A percentile compares a stretch with the other conserved stretches of the same genome.
Conservation (phyloP, 35 echinoderm and acorn worm species). For the Diadema setosum region DNA sequence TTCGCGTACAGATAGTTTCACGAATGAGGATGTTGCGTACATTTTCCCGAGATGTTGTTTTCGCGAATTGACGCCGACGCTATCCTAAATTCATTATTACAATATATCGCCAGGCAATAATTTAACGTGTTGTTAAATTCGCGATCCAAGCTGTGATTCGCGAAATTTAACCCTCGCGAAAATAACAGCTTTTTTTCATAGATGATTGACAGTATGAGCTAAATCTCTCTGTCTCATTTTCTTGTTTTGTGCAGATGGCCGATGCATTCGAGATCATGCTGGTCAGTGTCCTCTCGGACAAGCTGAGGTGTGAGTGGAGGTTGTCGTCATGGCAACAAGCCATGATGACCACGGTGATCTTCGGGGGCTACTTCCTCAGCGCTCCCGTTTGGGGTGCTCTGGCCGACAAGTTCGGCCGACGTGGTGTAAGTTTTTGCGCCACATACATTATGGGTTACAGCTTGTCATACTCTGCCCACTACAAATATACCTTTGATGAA, state of each 20-base stretch:
- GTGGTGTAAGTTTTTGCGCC: constrained; percentile 52
- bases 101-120: too few relatives aligned
- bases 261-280: constrained; percentile 96
- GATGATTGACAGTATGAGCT: too few relatives aligned
- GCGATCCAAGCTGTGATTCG: too few relatives aligned
- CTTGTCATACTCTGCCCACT: not conserved
- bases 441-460: not conserved
- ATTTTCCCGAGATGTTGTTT: too few relatives aligned
- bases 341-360: constrained; percentile 82
- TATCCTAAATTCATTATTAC: too few relatives aligned
- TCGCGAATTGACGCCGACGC: too few relatives aligned
- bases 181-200: too few relatives aligned
- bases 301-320: constrained; percentile 69
- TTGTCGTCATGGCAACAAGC: constrained; percentile 62
- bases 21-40: too few relatives aligned
- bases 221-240: not conserved
- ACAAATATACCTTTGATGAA: too few relatives aligned
- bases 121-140: too few relatives aligned
- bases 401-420: constrained; percentile 77
- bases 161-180: too few relatives aligned
- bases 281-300: constrained; percentile 67
- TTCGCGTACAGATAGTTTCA: too few relatives aligned
- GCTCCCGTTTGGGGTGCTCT: constrained; percentile 63
- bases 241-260: constrained; percentile 65
- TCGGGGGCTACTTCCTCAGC: constrained; percentile 73